Evolutionary conservation across 2,113 vertebrate species (phyloP).

Genomic region (Lipophrys pholis): DNA sequence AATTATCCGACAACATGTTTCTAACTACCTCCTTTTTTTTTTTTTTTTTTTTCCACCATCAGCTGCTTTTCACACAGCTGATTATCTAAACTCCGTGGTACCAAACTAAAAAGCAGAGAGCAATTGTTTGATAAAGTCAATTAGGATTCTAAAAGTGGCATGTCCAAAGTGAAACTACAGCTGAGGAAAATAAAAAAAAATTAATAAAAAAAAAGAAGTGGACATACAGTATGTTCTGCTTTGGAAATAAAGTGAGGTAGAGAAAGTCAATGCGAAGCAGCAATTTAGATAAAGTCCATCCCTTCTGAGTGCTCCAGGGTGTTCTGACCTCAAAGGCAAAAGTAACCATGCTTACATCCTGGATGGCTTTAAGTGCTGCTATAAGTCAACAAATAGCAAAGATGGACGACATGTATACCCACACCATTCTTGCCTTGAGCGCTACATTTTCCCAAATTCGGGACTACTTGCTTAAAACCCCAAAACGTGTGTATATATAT

Average conservation of each 20-base stretch:
- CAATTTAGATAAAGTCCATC: conserved; percentile 70
- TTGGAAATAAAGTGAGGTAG: conserved; percentile 39
- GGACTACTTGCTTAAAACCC: conserved; percentile 30
- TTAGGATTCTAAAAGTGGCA: conserved; percentile 55
- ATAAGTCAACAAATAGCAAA: conserved; percentile 57
- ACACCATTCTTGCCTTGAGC: conserved; percentile 10
- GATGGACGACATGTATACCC: conserved; percentile 22
- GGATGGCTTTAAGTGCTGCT: conserved; percentile 48
- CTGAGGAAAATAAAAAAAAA: conserved; percentile 34
- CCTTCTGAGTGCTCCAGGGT: conserved; percentile 47
- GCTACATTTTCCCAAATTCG: conserved; percentile 11
- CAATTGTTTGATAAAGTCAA: conserved; percentile 62
- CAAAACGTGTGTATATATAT: conserved; percentile 32
- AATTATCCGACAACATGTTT: conserved; percentile 73
- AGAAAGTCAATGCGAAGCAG: conserved; percentile 45
- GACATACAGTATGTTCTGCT: conserved; percentile 42
- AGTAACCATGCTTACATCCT: conserved; percentile 26
- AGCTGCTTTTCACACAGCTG: conserved; percentile 59
- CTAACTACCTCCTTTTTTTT: conserved; percentile 34
- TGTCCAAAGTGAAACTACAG: conserved; percentile 43
- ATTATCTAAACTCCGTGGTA: conserved; percentile 65
- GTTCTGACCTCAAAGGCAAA: conserved; percentile 54
- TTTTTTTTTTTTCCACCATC: conserved; percentile 49
- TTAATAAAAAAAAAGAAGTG: conserved; percentile 18
- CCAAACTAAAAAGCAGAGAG: conserved; percentile 48